These are phyloP conservation scores for Apocheima hispidaria DNA, from an alignment of 2,888 invertebrate species.

Conservation along the genomic window DNA sequence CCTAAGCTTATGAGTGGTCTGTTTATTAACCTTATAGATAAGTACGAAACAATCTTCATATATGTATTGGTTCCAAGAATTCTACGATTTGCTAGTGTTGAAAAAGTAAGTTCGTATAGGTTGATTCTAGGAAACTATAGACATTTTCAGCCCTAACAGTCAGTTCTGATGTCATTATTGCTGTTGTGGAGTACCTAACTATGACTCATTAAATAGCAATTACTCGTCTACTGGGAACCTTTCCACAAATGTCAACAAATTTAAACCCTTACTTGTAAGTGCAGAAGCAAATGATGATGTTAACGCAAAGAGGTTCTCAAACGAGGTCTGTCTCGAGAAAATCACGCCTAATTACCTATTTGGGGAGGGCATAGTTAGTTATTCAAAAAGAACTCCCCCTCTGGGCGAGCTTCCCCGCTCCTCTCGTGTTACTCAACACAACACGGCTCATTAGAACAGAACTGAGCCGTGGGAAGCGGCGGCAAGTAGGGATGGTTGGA, in stretches of 20 bases:
- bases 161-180: too few species aligned
- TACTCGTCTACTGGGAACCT: background rate
- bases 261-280: conserved; percentile 9
- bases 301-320: conserved; percentile 36
- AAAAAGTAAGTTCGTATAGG: too few species aligned
- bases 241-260: conserved; percentile 21
- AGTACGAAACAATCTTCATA: background rate
- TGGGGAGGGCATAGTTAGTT: conserved; percentile 62
- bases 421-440: conserved; percentile 75
- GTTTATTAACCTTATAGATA: background rate
- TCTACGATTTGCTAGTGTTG: too few species aligned
- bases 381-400: conserved; percentile 60
- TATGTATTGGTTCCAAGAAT: too few species aligned
- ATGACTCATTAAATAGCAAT: conserved; percentile 25
- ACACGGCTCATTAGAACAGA: conserved; percentile 83
- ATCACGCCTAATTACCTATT: conserved; percentile 62
- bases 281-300: conserved; percentile 38
- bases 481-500: conserved; percentile 59
- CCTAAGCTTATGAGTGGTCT: conserved; percentile 18
- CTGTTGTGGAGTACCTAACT: background rate
- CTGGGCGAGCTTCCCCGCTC: conserved; percentile 31
- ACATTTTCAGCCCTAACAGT: too few species aligned
- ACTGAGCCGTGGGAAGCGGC: conserved; percentile 79
- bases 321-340: conserved; percentile 48
- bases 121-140: too few species aligned